Evolutionary conservation across 2,888 invertebrate species (phyloP), one percentile per base, ranked within the genome.

Genomic region (Drosophila monieri): DNA sequence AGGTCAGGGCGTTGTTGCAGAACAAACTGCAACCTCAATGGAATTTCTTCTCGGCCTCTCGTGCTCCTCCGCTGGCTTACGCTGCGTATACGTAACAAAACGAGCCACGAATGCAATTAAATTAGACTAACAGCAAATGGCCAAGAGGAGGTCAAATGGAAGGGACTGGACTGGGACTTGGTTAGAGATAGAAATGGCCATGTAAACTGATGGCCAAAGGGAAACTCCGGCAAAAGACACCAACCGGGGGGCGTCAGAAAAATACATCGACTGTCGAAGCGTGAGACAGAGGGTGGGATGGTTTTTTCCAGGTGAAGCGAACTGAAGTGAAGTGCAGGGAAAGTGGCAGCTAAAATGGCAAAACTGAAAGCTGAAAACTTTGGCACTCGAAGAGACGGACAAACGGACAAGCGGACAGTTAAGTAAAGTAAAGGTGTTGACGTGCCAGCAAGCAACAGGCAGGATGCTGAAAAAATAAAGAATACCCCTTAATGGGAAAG

Each of bases 81-180:
- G 23, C 39, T 27, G 70, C 70, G 73, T 73, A 73, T 73, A 73
- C 67, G 69, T 62, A 65, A 58, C 70, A 56, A 64, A 70, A 70
- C 62, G 64, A 48, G 65, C 58, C 66, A 65, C 68, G 69, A 74
- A 62, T 65, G 73, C 77, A 75, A 77, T 76, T 74, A 66, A 68
- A 51, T 66, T 66, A 41, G 51, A 58, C 61, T 43, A 69, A 48
- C 56, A 62, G 57, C 53, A 73, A 73, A 60, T 69, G 69, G 69
- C 54, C 59, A 66, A 39, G 39, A 57, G 67, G 51, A 46, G n/a
- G 27, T 32, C 35, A 55, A 12, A n/a, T 43, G 49, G 49, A 8
- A 32, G 23, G 47, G 41, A 25, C 9, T 15, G 18, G 48, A 23
- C 27, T 14, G 15, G 15, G 12, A 12, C 43, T 41, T 27, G 32